These are phyloP conservation scores for Champsocephalus gunnari DNA, from an alignment of 2,797 vertebrate genomes.

Conservation along the genomic window DNA sequence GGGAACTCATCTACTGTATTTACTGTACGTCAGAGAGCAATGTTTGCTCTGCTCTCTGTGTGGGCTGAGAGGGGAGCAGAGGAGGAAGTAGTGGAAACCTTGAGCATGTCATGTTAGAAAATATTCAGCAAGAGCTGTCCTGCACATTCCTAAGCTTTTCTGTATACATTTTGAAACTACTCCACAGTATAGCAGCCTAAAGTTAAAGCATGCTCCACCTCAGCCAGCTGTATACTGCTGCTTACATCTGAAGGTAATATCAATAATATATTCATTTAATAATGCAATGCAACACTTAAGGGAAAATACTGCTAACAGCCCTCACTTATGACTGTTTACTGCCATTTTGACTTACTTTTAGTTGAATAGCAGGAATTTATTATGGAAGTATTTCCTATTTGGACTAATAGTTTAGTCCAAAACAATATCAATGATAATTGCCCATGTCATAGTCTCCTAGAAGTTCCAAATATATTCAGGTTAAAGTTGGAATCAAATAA, in stretches of 20 bases:
- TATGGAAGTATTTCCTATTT: neutral
- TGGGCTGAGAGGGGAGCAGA: slow-evolving; percentile 6
- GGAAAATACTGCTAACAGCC: neutral
- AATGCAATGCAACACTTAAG: neutral
- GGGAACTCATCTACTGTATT: neutral
- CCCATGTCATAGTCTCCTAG: neutral
- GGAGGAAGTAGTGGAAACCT: neutral
- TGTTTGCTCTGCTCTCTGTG: slow-evolving; percentile 15
- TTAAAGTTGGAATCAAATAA: neutral
- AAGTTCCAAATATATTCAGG: neutral
- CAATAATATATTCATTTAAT: slow-evolving; percentile 19
- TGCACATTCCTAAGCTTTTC: neutral
- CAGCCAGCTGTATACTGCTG: slow-evolving; percentile 15
- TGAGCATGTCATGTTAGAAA: neutral
- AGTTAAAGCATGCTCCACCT: neutral
- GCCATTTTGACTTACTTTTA: neutral
- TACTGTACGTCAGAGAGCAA: slow-evolving; percentile 14
- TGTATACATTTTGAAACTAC: neutral
- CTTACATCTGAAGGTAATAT: slow-evolving; percentile 10
- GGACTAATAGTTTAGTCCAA: neutral
- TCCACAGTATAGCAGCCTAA: neutral
- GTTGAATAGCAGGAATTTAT: neutral
- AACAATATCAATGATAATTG: neutral
- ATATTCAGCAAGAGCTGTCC: neutral
- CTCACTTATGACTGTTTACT: neutral